These are phyloP conservation scores for Caenorhabditis remanei DNA, from an alignment of 1,140 invertebrate species.

Conservation along the genomic window DNA sequence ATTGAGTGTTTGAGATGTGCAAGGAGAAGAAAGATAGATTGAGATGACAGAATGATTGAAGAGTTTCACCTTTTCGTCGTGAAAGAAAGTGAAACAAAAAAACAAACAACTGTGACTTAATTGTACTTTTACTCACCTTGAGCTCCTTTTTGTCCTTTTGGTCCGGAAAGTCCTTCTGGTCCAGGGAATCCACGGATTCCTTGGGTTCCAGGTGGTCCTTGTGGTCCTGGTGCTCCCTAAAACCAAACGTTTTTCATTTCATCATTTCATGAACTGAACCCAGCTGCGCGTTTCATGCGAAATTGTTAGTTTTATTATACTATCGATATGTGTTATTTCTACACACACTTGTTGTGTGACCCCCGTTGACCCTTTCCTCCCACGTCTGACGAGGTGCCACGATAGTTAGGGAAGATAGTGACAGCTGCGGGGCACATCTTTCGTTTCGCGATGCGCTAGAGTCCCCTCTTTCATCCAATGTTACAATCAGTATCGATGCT, in stretches of 20 bases:
- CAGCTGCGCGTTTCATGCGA: too few relatives aligned
- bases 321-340: not conserved
- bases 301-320: not conserved
- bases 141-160: conserved; percentile 72
- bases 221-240: conserved; percentile 76
- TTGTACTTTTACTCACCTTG: conserved; percentile 32
- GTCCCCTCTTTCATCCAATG: not conserved
- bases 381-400: conserved; percentile 29
- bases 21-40: not conserved
- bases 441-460: not conserved
- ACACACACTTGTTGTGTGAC: conserved; percentile 10
- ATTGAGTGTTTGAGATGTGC: conserved; percentile 32
- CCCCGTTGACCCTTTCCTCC: conserved; percentile 39
- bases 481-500: not conserved
- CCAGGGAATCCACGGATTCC: conserved; percentile 77
- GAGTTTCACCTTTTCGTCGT: conserved; percentile 6
- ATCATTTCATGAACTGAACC: too few relatives aligned
- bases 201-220: conserved; percentile 73
- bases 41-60: conserved; percentile 15
- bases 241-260: not conserved
- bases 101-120: not conserved
- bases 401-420: not conserved
- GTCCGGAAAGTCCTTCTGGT: conserved; percentile 76
- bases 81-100: not conserved
- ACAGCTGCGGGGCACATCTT: conserved; percentile 14